Base-by-base conservation (phyloP, 2,888 invertebrate genomes). In the Dione vanillae region DNA sequence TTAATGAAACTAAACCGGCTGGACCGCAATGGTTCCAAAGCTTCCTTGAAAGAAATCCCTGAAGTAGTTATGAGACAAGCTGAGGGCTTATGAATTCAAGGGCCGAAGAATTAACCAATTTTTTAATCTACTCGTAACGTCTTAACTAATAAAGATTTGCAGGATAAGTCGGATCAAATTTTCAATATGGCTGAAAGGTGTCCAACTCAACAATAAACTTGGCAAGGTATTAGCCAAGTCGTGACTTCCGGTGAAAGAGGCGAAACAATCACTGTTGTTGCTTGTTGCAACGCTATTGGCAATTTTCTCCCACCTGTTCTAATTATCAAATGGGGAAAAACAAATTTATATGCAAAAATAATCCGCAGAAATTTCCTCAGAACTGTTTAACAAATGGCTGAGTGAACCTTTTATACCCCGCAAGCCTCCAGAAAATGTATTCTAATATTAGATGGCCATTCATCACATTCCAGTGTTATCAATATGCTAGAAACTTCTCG, bases 161-260 rank as follows among this genome's bases (percentile, higher is more conserved):
- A 77, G 65, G 73, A 77, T 69, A 77, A 80, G 66, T 82, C 79
- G 8, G 77, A 75, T 8, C 52, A 74, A 68, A 81, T 88, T 40
- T 89, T 77, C 54, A 89, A 87, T 74, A 76, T 83, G 70, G 85
- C 85, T 73, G 85, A 88, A 76, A 82, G 78, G 27, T 84, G 84
- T 5, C 69, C 7, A 84, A 85, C 76, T 84, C 6, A 87, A 87
- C 37, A 85, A 85, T 74, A 82, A 80, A 73, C 79, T 84, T 47
- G 79, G 80, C 6, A 80, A 82, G 72, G 82, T 89, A 37, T 43
- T 87, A 45, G 85, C 83, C 0, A 77, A 64, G 35, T 74, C 12
- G 16, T 83, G 5, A 85, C 84, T 41, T 80, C 80, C 19, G 76
- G 71, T 8, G 84, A 85, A 78, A 80, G 81, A 70, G 80, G 83